Evolutionary conservation across 2,888 invertebrate species (phyloP), one percentile per base, ranked within the genome.

Genomic region (Fragum fragum): DNA sequence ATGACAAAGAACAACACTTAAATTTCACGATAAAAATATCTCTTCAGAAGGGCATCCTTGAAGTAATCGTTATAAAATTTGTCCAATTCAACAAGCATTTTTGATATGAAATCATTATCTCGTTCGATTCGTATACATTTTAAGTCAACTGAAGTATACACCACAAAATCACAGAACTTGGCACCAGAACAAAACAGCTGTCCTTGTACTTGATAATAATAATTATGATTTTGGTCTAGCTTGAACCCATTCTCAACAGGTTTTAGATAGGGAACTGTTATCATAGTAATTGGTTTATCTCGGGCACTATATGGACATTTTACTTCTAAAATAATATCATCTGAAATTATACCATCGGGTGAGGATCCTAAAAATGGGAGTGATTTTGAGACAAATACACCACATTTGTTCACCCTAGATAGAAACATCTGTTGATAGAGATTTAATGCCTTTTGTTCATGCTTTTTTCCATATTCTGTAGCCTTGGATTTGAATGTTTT

Each of bases 121-220:
- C 69, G 36, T 18, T 75, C 9, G 1, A 82, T 71, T 42, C 39
- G 53, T 1, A 79, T 76, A 32, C 42, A 69, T 23, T 32, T 29
- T 21, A 78, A 32, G 57, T 82, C 79, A 36, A 53, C 47, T 6
- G 72, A 32, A 16, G 82, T 82, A 32, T 72, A 82, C 2, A 82
- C 36, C 29, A 74, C 47, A 14, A 78, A 76, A 55, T 73, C 63
- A 75, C 82, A 79, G 7, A n/a, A 26, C 11, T 78, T n/a, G 42
- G 69, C 29, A 16, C 61, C 52, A 39, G 76, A 21, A 61, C 79
- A 79, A 26, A 71, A 69, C 14, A 81, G 53, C 61, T 81, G 77
- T 7, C 77, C 81, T 47, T 81, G 81, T 28, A 81, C 70, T 29
- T 81, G 81, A 66, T 81, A 81, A 29, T 74, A 74, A 59, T 81